Conservation (phyloP, 2,113 vertebrate genomes). For the Oenanthe oenanthe region DNA sequence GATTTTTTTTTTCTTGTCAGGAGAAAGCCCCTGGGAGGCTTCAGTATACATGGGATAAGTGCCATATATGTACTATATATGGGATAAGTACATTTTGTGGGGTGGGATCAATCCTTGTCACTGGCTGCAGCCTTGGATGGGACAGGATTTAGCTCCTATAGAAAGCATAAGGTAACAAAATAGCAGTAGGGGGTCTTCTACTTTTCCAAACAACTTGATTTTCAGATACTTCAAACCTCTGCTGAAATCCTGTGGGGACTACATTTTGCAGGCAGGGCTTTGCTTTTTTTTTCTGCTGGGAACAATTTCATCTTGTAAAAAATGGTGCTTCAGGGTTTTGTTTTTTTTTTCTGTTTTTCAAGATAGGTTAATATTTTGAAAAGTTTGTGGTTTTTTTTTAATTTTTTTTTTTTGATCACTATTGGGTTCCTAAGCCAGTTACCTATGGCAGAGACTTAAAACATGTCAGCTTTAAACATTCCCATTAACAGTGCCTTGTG, state of each 20-base stretch:
- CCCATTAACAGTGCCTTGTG: background rate
- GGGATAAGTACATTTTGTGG: background rate
- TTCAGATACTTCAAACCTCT: background rate
- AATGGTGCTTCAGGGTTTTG: background rate
- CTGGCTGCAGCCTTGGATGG: background rate
- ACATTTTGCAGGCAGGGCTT: background rate
- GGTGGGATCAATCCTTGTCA: background rate
- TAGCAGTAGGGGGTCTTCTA: background rate
- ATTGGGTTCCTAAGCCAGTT: background rate
- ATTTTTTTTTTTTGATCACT: background rate
- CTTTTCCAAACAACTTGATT: background rate
- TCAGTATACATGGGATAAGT: background rate
- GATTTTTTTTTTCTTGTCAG: background rate
- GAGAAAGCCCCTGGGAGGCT: no score
- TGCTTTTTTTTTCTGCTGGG: background rate
- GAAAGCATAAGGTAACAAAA: background rate
- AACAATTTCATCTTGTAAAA: background rate
- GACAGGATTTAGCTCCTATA: background rate
- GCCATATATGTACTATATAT: no score
- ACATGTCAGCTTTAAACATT: background rate
- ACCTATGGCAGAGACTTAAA: background rate
- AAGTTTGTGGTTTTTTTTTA: no score
- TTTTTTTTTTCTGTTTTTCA: background rate
- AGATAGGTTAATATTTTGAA: background rate
- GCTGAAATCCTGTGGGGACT: background rate